Evolutionary conservation across 2,888 invertebrate species (phyloP), one percentile per base, ranked within the genome.

Genomic region (Oscheius onirici): DNA sequence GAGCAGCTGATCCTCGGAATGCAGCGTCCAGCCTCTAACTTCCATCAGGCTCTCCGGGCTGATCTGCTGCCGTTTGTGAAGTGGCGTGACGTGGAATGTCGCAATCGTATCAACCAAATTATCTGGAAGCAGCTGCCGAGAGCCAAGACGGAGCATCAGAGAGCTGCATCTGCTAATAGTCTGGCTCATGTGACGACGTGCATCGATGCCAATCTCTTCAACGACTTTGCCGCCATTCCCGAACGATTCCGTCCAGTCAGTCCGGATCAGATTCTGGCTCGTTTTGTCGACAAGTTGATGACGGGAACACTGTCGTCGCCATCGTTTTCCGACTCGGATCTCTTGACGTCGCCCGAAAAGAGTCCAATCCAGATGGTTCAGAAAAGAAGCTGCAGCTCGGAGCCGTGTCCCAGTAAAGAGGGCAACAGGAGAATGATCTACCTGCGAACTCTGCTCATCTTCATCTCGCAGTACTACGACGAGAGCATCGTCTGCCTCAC

Each of bases 31-130:
- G 20, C 46, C 15, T 55, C 60, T 11, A 28, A 58, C 17, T 71
- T 24, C 43, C 61, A 46, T 17, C 73, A 54, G 22, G 55, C 52
- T 65, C 26, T 54, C 58, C 78, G 80, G 10, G 57, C 76, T 28
- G 46, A 66, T 0, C 20, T 60, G 3, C 34, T 76, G 10, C 15
- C 51, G 10, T 54, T 68, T 17, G 40, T 44, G 11, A 17, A 69
- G n/a, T 80, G 80, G 80, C 61, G 75, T 20, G 58, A 74, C 28
- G 57, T 66, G 20, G 78, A 80, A 26, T 72, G 65, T 0, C 46
- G 57, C 20, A 76, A 72, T 20, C 46, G 78, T 15, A 61, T 80
- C 10, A 40, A 26, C 11, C 68, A 41, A 11, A 79, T 79, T 22
- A 75, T 69, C 22, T 74, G 72, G 74, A 34, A 41, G 6, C 74